Evolutionary conservation across 2,797 vertebrate species (phyloP), one percentile per base, ranked within the genome.

Genomic region (Remorina albescens): DNA sequence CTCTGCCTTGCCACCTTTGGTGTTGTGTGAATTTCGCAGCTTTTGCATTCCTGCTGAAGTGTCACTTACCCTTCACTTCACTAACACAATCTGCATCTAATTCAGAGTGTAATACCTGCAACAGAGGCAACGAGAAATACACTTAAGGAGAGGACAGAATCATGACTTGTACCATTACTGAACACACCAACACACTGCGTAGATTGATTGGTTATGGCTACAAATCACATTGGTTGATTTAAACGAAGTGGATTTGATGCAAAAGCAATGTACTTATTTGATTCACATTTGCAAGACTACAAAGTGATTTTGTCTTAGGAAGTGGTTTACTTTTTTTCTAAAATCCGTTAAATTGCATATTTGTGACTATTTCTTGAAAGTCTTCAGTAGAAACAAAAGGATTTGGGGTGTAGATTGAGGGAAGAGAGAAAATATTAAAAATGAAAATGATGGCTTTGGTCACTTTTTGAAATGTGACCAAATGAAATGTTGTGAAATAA

Each of bases 21-120:
- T 67, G 75, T 66, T 63, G 67, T 2, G 11, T 77, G 59, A 67
- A 58, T 84, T 80, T 84, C 62, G 75, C 78, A 74, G 59, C 36
- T 85, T 81, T 80, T 84, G 46, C 73, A 60, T 64, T 59, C 28
- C 79, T 72, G 77, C 34, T 76, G 34, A 84, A 73, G 72, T 73
- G 71, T 67, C 73, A 76, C 51, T 73, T 74, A 70, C 36, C 59
- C 63, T 66, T 73, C 50, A 54, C 49, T 79, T 73, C 64, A 54
- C 46, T 2, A 74, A 67, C 42, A 41, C 46, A 54, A 23, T 39
- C 34, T 64, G 62, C 68, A 56, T 67, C 15, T 69, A 56, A 71
- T 46, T 47, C 37, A 62, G 58, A n/a, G 51, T 67, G 9, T 37
- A 23, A 47, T 77, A 65, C 28, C 47, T 62, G 50, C 26, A 58